Evolutionary conservation across 1,140 invertebrate species (phyloP).

Genomic region (Polypedilum vanderplanki): DNA sequence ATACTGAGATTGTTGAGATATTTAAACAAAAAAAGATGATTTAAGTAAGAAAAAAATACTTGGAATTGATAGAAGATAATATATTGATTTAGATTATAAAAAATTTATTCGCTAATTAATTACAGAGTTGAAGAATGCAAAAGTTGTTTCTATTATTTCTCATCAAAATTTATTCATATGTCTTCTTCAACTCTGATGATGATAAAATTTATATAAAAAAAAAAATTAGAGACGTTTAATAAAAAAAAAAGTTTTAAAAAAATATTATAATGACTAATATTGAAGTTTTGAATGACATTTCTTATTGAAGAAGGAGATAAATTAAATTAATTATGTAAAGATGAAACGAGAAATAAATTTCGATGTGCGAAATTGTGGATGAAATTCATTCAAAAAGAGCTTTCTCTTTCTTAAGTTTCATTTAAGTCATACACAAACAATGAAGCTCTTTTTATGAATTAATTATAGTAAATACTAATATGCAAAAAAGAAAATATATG

Average conservation of each 20-base stretch:
- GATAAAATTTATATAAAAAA: background rate
- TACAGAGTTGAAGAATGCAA: background rate
- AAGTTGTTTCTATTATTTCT: too few relatives aligned
- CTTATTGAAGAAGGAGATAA: background rate
- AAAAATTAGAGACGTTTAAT: background rate
- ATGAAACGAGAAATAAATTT: too few relatives aligned
- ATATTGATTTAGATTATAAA: constrained; percentile 24
- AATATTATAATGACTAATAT: constrained; percentile 11
- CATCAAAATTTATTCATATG: too few relatives aligned
- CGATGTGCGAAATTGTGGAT: too few relatives aligned
- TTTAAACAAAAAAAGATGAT: background rate
- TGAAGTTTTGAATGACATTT: background rate
- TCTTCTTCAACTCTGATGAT: background rate
- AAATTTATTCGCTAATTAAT: background rate
- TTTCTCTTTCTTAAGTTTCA: too few relatives aligned
- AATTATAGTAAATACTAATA: too few relatives aligned
- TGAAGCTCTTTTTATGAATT: too few relatives aligned
- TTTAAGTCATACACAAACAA: too few relatives aligned
- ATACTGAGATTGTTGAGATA: background rate
- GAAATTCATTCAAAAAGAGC: too few relatives aligned
- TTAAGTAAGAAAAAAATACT: constrained; percentile 25
- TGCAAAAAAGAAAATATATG: too few relatives aligned
- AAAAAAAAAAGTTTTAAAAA: background rate
- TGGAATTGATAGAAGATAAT: constrained; percentile 26
- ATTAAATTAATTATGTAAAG: background rate